Evolutionary conservation across 2,797 vertebrate species (phyloP), one percentile per base, ranked within the genome.

Genomic region (Myotis daubentonii): DNA sequence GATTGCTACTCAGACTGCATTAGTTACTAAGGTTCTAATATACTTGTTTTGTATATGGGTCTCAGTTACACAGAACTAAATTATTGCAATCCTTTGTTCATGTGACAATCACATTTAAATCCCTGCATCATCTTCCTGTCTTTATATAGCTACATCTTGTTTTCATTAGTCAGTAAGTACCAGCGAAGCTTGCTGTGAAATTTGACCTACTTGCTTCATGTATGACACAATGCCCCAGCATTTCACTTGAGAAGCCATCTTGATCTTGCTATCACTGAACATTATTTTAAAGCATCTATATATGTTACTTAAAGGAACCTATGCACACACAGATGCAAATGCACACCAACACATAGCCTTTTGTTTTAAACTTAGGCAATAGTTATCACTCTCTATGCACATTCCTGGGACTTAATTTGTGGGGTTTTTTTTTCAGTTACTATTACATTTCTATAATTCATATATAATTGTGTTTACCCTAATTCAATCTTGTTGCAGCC

Each of bases 331-430:
- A 62, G 17, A 90, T 28, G 62, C 5, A 70, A 28, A 68, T 2
- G 60, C 9, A 20, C 3, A 60, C 3, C 16, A 23, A 72, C 10
- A 57, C 4, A 22, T 10, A 33, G 33, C 57, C 8, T 44, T 47
- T 47, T 30, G 23, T 66, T 41, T 81, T 81, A 47, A 93, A 68
- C 44, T 38, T 70, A 41, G 19, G 41, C 66, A 80, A 19, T 89
- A 51, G 28, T 25, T 51, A 33, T 49, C 38, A 19, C 15, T 28
- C 16, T 49, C 55, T 66, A 8, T 41, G 28, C 62, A 68, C 41
- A 47, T 62, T 49, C 6, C 23, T 85, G 49, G 22, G 19, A 41
- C 1, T 60, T 53, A 9, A 38, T 25, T 55, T 57, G 33, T 33
- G 41, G 41, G 8, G 6, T 41, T 44, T 75, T 30, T 44, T 75